Conservation (phyloP, 2,888 invertebrate genomes). For the Lasioglossum malachurum region DNA sequence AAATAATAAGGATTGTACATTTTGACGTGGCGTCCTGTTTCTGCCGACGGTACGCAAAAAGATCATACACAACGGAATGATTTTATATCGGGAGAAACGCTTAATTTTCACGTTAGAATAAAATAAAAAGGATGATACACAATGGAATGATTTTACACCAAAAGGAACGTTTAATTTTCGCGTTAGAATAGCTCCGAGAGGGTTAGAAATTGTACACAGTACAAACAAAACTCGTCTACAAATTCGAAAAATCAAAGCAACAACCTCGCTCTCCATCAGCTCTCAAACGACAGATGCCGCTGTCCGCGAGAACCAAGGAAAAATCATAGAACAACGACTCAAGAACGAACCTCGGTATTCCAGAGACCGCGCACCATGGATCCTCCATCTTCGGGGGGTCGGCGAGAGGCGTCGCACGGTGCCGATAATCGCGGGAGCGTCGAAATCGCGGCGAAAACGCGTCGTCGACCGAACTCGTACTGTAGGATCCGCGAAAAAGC, state of each 20-base stretch:
- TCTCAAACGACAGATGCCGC: no score
- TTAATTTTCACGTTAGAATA: no score
- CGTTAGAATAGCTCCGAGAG: no score
- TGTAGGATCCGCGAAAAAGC: slow-evolving; percentile 16
- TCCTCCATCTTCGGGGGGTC: background rate
- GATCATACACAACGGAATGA: no score
- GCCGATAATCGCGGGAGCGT: background rate
- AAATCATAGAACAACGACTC: background rate
- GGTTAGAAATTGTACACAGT: no score
- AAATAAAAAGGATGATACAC: no score
- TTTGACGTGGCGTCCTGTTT: background rate
- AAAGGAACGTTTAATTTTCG: no score
- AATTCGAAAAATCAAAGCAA: no score
- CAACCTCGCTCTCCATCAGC: no score
- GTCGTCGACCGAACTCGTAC: slow-evolving; percentile 23
- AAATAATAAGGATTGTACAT: background rate
- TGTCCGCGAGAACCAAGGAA: background rate
- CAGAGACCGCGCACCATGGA: background rate
- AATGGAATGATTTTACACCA: no score
- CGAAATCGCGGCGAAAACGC: slow-evolving; percentile 21
- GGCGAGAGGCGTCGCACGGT: background rate
- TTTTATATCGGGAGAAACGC: no score
- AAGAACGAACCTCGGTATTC: background rate
- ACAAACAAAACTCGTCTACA: no score
- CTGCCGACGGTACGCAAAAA: background rate